Base-by-base conservation (phyloP, 2,797 vertebrate genomes). In the Enteromius viviparus region DNA sequence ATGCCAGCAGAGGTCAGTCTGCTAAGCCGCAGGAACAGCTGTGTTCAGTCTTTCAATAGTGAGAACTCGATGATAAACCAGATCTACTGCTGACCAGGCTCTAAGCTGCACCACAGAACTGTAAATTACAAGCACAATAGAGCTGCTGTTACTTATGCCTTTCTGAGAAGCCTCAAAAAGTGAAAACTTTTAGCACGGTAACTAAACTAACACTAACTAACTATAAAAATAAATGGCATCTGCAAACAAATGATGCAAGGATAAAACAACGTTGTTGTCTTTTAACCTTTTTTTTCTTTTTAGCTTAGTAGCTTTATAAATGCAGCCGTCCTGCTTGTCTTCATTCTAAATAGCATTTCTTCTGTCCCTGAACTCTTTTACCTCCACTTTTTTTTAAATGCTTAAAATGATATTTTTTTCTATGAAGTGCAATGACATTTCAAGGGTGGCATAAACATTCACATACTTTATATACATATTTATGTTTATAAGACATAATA, bases 1-100 rank as follows among this genome's bases (percentile, higher is more conserved):
- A 85, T 66, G 80, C 70, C 91, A 88, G 86, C 85, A 91, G 90
- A 87, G 83, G 89, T 91, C 86, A 90, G 74, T 86, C 40, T 79
- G 21, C 49, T 65, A 23, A 81, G 40, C 72, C 55, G 71, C 70
- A 45, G 42, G 29, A 81, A 81, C 80, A 83, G 55, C 55, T 62
- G 60, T 32, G 42, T 78, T 74, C 51, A n/a, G 71, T 69, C 66
- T 75, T 72, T 75, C 37, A 76, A 21, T 51, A 79, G 45, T 49
- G 51, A 85, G 40, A 80, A 62, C 19, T 40, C 7, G 17, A 26
- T 10, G 40, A 62, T 81, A 17, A 72, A 81, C 68, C 53, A 19
- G 23, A 72, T 74, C 65, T 60, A 72, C 40, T 83, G 79, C 74
- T 72, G 69, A 60, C 42, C 19, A 62, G 26, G 26, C 55, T 64